Evolutionary conservation across 2,888 invertebrate species (phyloP).

Genomic region (Epirrhoe tristata): DNA sequence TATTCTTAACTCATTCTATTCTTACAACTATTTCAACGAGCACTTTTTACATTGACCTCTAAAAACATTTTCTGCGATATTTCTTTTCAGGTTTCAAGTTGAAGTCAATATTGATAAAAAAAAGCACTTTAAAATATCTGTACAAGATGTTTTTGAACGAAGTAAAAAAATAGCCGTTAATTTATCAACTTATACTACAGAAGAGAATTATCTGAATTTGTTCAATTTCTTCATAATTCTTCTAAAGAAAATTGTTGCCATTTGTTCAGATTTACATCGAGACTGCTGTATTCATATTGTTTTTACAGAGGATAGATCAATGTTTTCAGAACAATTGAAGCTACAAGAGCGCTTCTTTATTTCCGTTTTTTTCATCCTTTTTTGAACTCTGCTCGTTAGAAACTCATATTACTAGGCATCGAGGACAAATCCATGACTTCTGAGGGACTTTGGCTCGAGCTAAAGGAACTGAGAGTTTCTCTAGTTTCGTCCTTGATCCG

Average conservation of each 20-base stretch:
- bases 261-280: too few species aligned
- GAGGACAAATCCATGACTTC: slow-evolving; percentile 68
- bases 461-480: slow-evolving; percentile 90
- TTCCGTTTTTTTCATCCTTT: too few species aligned
- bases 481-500: slow-evolving; percentile 90
- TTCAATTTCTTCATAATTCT: not conserved
- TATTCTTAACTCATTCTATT: slow-evolving; percentile 4
- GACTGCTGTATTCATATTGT: too few species aligned
- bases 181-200: too few species aligned
- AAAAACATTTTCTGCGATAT: not conserved
- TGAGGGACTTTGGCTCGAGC: slow-evolving; percentile 91
- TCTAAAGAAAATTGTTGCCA: not conserved
- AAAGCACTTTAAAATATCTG: too few species aligned
- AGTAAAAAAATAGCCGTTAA: too few species aligned
- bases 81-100: too few species aligned
- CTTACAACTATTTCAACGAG: not conserved
- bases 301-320: not conserved
- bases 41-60: not conserved
- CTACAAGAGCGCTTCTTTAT: not conserved
- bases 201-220: too few species aligned
- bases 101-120: not conserved
- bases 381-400: slow-evolving; percentile 15
- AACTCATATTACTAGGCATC: slow-evolving; percentile 71
- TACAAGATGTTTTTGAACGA: too few species aligned
- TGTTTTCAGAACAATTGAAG: not conserved